Conservation (phyloP, 1,140 invertebrate species). For the Camponotus floridanus region DNA sequence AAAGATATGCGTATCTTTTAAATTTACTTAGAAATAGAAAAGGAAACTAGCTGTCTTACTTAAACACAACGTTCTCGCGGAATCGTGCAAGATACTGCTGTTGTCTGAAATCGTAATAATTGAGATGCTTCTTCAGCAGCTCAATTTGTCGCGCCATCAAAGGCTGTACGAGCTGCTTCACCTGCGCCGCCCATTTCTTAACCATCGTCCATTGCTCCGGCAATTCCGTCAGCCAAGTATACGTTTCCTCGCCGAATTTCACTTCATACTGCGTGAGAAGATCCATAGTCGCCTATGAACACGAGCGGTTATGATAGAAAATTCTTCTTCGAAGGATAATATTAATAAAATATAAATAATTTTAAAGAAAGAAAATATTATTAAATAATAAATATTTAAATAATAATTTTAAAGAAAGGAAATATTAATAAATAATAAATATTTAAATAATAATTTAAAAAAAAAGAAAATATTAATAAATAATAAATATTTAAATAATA, state of each 20-base stretch:
- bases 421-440: too few species aligned
- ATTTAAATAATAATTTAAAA: too few species aligned
- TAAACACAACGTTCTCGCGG: conserved; percentile 88
- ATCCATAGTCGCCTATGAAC: conserved; percentile 90
- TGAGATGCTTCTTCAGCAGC: conserved; percentile 89
- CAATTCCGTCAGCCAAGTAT: conserved; percentile 89
- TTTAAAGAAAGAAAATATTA: too few species aligned
- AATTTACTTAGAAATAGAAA: too few species aligned
- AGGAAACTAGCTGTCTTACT: conserved; percentile 82
- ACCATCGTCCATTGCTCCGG: conserved; percentile 95
- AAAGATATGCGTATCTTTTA: neutral
- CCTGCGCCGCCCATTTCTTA: conserved; percentile 93
- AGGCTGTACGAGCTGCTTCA: conserved; percentile 95
- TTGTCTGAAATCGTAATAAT: conserved; percentile 93
- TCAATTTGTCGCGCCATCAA: conserved; percentile 90
- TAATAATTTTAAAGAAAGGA: too few species aligned
- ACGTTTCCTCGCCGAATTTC: conserved; percentile 89
- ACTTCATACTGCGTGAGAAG: conserved; percentile 91
- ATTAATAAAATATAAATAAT: too few species aligned
- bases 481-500: too few species aligned
- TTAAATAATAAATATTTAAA: too few species aligned
- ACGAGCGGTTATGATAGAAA: neutral
- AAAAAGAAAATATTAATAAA: too few species aligned
- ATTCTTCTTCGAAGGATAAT: too few species aligned
- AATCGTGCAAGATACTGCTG: conserved; percentile 93